Percentiles rank a stretch among this genome's conserved stretches.
Conservation (phyloP, 2,797 vertebrate species). For the Aphelocoma californica region DNA sequence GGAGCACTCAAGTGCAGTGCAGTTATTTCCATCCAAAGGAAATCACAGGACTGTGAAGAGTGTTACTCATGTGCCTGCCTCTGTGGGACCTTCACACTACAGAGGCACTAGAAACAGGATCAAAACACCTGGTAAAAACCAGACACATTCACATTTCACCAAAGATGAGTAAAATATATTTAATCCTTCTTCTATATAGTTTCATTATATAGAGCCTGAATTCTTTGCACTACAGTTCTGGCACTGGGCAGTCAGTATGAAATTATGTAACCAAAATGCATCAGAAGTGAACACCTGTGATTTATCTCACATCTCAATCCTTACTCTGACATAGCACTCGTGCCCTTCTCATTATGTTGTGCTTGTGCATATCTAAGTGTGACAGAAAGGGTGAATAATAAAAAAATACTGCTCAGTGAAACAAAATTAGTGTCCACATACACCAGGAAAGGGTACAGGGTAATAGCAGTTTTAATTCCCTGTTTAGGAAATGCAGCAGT, state of each 20-base stretch:
- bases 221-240: background rate
- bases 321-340: background rate
- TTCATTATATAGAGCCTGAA: background rate
- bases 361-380: background rate
- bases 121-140: background rate
- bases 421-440: background rate
- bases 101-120: background rate
- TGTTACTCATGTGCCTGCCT: background rate
- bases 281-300: background rate
- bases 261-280: background rate
- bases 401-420: background rate
- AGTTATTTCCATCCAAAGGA: background rate
- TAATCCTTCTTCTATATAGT: background rate
- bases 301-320: background rate
- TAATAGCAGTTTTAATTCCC: background rate
- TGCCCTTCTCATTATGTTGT: background rate
- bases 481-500: background rate
- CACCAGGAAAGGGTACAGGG: background rate
- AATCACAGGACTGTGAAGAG: background rate
- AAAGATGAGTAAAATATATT: background rate
- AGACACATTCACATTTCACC: background rate
- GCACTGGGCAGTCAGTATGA: background rate
- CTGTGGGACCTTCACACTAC: background rate
- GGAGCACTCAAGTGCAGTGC: background rate
- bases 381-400: background rate